phyloP scores from a whole-genome alignment of 2,797 vertebrate species.

The Melanotaenia parkinsoni region DNA sequence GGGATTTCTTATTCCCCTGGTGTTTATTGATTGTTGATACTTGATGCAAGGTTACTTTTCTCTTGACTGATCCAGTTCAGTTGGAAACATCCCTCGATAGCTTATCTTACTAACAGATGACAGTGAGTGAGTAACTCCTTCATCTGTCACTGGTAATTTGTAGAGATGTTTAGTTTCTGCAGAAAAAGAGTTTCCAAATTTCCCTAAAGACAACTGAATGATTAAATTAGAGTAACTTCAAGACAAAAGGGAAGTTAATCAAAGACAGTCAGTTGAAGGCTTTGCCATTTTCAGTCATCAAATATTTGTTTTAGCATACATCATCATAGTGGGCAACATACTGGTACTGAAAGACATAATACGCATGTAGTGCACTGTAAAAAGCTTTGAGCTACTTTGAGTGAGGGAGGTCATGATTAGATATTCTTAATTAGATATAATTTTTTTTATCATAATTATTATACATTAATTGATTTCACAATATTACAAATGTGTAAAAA shows the following conservation, averaged over 20 bases:
- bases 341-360: background rate
- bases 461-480: background rate
- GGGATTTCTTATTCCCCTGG: background rate
- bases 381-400: background rate
- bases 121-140: slow-evolving; percentile 13
- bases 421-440: too few species aligned
- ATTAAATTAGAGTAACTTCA: slow-evolving; percentile 15
- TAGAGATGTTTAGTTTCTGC: slow-evolving; percentile 12
- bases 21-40: slow-evolving; percentile 5
- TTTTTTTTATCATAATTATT: background rate
- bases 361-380: background rate
- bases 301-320: background rate
- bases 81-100: slow-evolving; percentile 22
- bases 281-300: background rate
- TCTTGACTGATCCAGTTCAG: slow-evolving; percentile 10
- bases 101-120: slow-evolving; percentile 23
- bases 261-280: background rate
- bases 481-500: background rate
- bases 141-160: slow-evolving; percentile 21
- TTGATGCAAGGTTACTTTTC: slow-evolving; percentile 21
- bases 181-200: slow-evolving; percentile 1
- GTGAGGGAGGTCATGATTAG: background rate
- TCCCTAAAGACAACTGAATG: slow-evolving; percentile 20
- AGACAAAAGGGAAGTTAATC: slow-evolving; percentile 18
- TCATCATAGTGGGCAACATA: background rate